Conservation (phyloP, 2,113 vertebrate genomes). For the Epinephelus cyanopodus region DNA sequence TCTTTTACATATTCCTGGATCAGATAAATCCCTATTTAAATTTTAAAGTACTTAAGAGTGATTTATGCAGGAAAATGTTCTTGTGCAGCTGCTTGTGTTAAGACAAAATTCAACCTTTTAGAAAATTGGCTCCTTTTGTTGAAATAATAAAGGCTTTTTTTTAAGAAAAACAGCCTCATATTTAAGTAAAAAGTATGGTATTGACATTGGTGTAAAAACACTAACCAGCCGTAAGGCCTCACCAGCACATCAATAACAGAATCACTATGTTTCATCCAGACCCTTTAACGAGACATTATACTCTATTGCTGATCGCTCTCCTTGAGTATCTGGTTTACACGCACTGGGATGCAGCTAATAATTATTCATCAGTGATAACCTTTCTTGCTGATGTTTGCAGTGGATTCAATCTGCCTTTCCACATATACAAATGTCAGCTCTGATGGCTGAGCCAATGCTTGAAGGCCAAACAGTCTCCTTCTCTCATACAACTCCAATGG, state of each 20-base stretch:
- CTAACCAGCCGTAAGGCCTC: background rate
- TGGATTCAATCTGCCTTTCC: conserved; percentile 56
- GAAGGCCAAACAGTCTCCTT: conserved; percentile 68
- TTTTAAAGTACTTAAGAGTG: background rate
- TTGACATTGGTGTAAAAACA: background rate
- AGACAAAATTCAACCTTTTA: background rate
- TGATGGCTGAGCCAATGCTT: conserved; percentile 62
- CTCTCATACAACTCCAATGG: conserved; percentile 49
- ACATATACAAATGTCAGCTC: conserved; percentile 76
- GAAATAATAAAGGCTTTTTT: background rate
- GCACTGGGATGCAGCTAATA: conserved; percentile 36
- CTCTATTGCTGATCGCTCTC: conserved; percentile 13
- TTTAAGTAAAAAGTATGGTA: background rate
- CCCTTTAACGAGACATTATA: conserved; percentile 11
- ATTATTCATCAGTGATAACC: conserved; percentile 57
- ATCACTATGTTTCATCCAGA: conserved; percentile 1
- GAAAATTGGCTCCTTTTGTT: background rate
- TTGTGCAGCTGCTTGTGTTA: background rate
- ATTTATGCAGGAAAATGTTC: background rate
- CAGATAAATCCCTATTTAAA: background rate
- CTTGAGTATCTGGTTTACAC: conserved; percentile 19
- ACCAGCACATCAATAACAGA: conserved; percentile 2
- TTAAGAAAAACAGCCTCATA: background rate
- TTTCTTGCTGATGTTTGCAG: conserved; percentile 52
- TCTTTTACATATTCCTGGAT: background rate